Evolutionary conservation across 2,113 vertebrate genomes (phyloP).

Genomic region (Sprattus sprattus): DNA sequence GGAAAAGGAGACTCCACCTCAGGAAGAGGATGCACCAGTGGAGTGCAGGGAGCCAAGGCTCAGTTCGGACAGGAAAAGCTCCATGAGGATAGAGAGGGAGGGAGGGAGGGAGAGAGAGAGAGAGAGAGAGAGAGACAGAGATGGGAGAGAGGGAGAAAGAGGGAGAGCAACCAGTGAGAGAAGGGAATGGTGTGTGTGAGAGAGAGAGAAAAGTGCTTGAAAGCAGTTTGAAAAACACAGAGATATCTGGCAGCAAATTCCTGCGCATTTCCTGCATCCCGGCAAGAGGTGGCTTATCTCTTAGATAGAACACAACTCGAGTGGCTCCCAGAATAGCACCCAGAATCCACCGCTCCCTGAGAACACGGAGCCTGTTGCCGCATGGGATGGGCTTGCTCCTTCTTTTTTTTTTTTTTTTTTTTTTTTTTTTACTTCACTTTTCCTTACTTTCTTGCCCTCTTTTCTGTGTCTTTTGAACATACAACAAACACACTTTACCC

Average conservation of each 20-base stretch:
- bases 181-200: neutral
- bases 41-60: constrained; percentile 68
- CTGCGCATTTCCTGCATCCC: constrained; percentile 74
- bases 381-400: neutral
- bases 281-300: constrained; percentile 71
- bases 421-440: neutral
- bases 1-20: constrained; percentile 75
- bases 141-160: constrained; percentile 1
- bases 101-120: constrained; percentile 19
- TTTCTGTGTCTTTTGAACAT: neutral
- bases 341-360: constrained; percentile 57
- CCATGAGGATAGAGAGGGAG: constrained; percentile 40
- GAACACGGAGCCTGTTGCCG: neutral
- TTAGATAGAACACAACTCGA: constrained; percentile 67
- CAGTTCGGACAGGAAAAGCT: constrained; percentile 57
- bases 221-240: constrained; percentile 68
- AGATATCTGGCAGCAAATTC: constrained; percentile 75
- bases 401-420: neutral
- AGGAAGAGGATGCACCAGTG: constrained; percentile 80
- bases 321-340: constrained; percentile 72
- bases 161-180: neutral
- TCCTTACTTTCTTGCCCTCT: neutral
- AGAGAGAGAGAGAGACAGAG: neutral
- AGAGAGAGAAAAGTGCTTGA: constrained; percentile 38
- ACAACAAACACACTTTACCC: neutral